Percentiles rank a stretch among this genome's conserved stretches.
Evolutionary conservation across 2,888 invertebrate genomes (phyloP).

Genomic region (Drosophila melanosoma): DNA sequence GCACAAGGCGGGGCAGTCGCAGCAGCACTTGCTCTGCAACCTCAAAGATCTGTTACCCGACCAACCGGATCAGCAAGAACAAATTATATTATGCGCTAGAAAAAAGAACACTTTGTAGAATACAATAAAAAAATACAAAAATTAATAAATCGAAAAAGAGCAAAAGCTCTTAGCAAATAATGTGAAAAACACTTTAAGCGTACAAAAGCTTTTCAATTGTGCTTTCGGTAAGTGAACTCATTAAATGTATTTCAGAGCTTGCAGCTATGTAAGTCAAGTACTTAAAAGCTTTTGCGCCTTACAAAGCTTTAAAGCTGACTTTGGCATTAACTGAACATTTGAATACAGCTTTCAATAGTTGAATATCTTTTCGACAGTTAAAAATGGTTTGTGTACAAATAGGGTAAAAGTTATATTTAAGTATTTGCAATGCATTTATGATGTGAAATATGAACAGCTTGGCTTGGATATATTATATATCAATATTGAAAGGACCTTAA

Average conservation of each 20-base stretch:
- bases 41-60: constrained; percentile 8
- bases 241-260: constrained; percentile 1
- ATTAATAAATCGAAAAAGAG: constrained; percentile 14
- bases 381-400: not conserved
- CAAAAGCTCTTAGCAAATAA: not conserved
- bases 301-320: not conserved
- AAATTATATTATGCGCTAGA: constrained; percentile 29
- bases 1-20: constrained; percentile 6
- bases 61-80: constrained; percentile 11
- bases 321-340: not conserved
- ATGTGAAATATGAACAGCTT: not conserved
- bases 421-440: not conserved
- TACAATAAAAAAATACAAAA: constrained; percentile 18
- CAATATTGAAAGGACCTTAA: not conserved
- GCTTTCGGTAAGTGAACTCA: not conserved
- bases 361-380: not conserved
- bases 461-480: not conserved
- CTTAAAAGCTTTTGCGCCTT: not conserved
- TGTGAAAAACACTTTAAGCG: constrained; percentile 1
- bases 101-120: constrained; percentile 27
- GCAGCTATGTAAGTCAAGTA: not conserved
- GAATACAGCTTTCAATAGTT: not conserved
- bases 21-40: constrained; percentile 5
- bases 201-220: not conserved
- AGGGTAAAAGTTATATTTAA: not conserved